phyloP scores from a whole-genome alignment of 1,140 invertebrate genomes.

The Pentalonia nigronervosa region DNA sequence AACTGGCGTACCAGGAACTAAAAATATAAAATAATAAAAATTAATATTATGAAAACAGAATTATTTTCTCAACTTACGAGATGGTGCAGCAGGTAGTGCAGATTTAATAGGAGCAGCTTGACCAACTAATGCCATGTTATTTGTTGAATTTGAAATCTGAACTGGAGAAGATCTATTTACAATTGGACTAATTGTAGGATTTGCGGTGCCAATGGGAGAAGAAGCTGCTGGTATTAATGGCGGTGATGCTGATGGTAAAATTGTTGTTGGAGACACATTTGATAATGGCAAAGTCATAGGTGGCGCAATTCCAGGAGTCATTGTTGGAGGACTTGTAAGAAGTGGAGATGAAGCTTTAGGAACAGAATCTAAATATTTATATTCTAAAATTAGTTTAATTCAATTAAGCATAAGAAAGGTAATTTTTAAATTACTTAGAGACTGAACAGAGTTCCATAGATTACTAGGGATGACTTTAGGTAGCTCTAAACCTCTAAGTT shows the following conservation, averaged over 20 bases:
- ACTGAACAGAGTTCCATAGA: constrained; percentile 64
- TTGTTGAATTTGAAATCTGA: not conserved
- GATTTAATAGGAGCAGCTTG: constrained; percentile 6
- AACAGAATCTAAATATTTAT: constrained; percentile 46
- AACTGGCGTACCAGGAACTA: constrained; percentile 57
- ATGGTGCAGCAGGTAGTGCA: constrained; percentile 24
- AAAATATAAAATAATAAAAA: not conserved
- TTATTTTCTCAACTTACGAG: constrained; percentile 31
- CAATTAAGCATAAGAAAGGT: not conserved
- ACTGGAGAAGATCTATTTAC: constrained; percentile 20
- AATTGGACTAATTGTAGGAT: not conserved
- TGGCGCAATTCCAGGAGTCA: constrained; percentile 61
- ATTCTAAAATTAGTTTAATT: not conserved
- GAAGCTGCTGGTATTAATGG: not conserved
- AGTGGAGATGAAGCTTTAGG: constrained; percentile 59
- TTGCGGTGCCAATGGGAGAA: not conserved
- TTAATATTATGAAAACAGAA: constrained; percentile 55
- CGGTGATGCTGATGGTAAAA: constrained; percentile 32
- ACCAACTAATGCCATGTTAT: not conserved
- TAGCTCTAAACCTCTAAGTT: constrained; percentile 88
- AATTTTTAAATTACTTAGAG: constrained; percentile 57
- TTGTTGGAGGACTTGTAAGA: constrained; percentile 51
- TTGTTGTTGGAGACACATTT: constrained; percentile 20
- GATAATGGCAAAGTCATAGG: constrained; percentile 61
- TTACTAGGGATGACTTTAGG: constrained; percentile 83